These are phyloP conservation scores for Lepidotrigona ventralis DNA, from an alignment of 1,140 invertebrate genomes.

Conservation along the genomic window DNA sequence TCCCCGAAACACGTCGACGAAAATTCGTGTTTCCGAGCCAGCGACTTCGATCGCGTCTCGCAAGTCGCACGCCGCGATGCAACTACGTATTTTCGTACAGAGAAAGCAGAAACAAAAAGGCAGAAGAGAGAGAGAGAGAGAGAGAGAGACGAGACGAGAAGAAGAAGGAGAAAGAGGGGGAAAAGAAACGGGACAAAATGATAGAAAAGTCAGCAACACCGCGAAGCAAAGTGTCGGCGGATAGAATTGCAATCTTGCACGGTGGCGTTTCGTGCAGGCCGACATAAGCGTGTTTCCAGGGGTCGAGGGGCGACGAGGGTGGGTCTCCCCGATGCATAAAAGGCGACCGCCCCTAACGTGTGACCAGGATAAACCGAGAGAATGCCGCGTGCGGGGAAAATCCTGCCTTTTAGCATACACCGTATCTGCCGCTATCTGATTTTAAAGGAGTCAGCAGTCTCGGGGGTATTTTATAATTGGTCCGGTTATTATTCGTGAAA, in stretches of 20 bases:
- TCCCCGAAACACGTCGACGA: neutral
- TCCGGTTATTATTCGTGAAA: neutral
- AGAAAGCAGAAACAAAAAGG: neutral
- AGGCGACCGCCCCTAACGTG: conserved; percentile 19
- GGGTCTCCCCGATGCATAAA: conserved; percentile 53
- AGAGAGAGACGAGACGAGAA: neutral
- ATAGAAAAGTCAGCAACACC: conserved; percentile 2
- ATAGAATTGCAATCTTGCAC: conserved; percentile 52
- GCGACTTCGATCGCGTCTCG: neutral
- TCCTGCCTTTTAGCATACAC: neutral
- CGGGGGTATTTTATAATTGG: neutral
- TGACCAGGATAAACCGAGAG: conserved; percentile 23
- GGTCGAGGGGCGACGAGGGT: conserved; percentile 20
- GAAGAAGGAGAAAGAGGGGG: neutral
- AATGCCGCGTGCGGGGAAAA: conserved; percentile 15
- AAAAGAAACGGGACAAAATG: conserved; percentile 4
- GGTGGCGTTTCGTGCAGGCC: conserved; percentile 46
- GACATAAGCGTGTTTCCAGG: conserved; percentile 45
- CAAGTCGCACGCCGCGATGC: neutral
- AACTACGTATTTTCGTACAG: neutral
- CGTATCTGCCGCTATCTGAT: neutral
- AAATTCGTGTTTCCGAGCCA: neutral
- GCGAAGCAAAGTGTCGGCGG: conserved; percentile 41
- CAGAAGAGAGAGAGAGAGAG: too few species aligned
- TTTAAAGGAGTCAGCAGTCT: neutral